Conservation (phyloP, 2,888 invertebrate species). For the Andrena chrysosceles region DNA sequence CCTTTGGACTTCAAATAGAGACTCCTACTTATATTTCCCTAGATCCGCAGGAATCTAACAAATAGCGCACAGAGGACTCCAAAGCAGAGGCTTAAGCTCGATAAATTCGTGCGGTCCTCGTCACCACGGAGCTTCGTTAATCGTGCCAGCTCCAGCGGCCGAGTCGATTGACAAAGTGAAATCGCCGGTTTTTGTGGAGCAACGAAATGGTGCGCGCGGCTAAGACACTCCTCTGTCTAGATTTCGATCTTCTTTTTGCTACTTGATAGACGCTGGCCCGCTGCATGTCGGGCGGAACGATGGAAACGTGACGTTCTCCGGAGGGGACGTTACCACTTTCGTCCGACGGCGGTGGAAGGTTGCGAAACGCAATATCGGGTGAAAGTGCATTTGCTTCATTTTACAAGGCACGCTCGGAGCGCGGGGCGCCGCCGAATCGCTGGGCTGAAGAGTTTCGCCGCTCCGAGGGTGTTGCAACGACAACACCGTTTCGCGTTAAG, state of each 20-base stretch:
- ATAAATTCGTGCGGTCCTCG: too few relatives aligned
- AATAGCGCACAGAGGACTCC: too few relatives aligned
- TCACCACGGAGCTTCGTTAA: too few relatives aligned
- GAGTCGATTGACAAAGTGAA: not conserved
- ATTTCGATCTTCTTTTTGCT: not conserved
- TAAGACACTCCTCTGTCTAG: not conserved
- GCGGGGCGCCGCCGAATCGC: constrained; percentile 51
- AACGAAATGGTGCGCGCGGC: not conserved
- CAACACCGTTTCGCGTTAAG: constrained; percentile 45
- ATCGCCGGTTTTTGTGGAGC: not conserved
- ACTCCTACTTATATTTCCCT: too few relatives aligned
- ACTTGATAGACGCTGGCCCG: not conserved
- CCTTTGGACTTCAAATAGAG: too few relatives aligned
- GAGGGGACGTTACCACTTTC: constrained; percentile 46
- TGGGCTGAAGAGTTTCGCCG: constrained; percentile 66
- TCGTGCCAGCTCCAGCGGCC: too few relatives aligned
- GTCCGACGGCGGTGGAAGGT: constrained; percentile 49
- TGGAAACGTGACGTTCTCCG: constrained; percentile 40
- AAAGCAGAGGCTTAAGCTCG: too few relatives aligned
- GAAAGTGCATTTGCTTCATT: constrained; percentile 81
- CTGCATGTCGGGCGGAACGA: not conserved
- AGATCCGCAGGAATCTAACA: too few relatives aligned
- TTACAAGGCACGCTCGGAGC: constrained; percentile 73
- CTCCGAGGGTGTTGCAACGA: constrained; percentile 60
- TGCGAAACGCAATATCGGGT: constrained; percentile 76